Conservation (phyloP, 2,888 invertebrate species). For the Cheilosia urbana region DNA sequence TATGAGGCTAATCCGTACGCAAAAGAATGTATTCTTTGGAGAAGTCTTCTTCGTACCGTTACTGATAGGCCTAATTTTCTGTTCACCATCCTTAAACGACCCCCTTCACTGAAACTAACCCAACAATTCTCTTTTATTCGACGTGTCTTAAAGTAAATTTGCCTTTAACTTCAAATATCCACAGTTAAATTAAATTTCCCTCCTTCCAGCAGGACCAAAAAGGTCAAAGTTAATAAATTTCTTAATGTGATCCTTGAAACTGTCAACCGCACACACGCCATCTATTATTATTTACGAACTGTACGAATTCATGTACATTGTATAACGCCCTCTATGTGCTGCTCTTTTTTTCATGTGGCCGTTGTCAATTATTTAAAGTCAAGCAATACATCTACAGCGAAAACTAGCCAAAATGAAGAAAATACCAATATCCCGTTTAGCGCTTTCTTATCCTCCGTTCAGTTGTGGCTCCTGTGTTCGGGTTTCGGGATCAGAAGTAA, state of each 20-base stretch:
- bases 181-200: background rate
- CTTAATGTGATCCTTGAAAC: slow-evolving; percentile 44
- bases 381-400: slow-evolving; percentile 28
- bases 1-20: too few species aligned
- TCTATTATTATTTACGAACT: background rate
- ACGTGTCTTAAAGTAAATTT: background rate
- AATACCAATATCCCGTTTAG: slow-evolving; percentile 70
- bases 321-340: background rate
- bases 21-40: too few species aligned
- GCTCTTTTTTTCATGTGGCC: slow-evolving; percentile 1
- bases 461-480: slow-evolving; percentile 37
- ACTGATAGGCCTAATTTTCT: too few species aligned
- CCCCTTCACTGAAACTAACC: background rate
- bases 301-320: slow-evolving; percentile 2
- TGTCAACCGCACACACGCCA: slow-evolving; percentile 21
- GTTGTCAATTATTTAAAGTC: slow-evolving; percentile 49
- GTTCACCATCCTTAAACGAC: too few species aligned
- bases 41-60: too few species aligned
- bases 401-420: slow-evolving; percentile 46
- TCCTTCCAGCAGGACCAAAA: slow-evolving; percentile 9
- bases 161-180: slow-evolving; percentile 35
- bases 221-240: slow-evolving; percentile 63
- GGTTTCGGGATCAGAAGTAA: slow-evolving; percentile 55
- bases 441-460: slow-evolving; percentile 69
- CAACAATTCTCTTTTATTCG: background rate